Base-by-base conservation (phyloP, 2,797 vertebrate species). In the Epinephelus awoara region DNA sequence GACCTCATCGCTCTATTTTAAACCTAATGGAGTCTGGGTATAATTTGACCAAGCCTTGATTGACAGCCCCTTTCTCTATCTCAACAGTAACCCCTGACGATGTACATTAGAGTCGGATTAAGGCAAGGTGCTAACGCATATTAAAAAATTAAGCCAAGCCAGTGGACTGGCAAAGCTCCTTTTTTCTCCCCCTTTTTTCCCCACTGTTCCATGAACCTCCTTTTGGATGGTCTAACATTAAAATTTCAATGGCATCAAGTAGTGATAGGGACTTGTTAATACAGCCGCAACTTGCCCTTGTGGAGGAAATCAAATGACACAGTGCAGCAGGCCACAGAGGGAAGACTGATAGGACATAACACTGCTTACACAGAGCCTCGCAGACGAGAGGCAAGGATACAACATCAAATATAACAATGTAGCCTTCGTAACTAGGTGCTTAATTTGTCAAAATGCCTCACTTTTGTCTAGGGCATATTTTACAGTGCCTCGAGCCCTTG, bases 141-240 rank as follows among this genome's bases (percentile, higher is more conserved):
- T 96, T 96, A 96, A 95, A 95, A 95, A 96, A 96, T 95, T 93
- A 95, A 95, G 94, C 93, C 92, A 93, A 92, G 88, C 94, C 93
- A 93, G 70, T 92, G 89, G 92, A 91, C 93, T 93, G 92, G 87
- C 85, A 94, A 93, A 92, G 89, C 91, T 88, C 78, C 68, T 56
- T 67, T 72, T 73, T 63, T 42, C 14, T 10, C 19, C 40, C 44
- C 25, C 19, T 7, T 47, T 47, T 52, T 49, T 21, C 27, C 66
- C 52, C 59, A n/a, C 67, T 3, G 3, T 54, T 40, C 64, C 62
- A 21, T 29, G 64, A 56, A 72, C 75, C 83, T 79, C 72, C 86
- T 86, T 90, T 90, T 52, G 77, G 87, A 87, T 66, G 80, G 87
- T 85, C 78, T 79, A 13, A 82, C 85, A 92, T 94, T 93, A 92